Evolutionary conservation across 2,113 vertebrate genomes (phyloP).

Genomic region (Anarhynchus alexandrinus): DNA sequence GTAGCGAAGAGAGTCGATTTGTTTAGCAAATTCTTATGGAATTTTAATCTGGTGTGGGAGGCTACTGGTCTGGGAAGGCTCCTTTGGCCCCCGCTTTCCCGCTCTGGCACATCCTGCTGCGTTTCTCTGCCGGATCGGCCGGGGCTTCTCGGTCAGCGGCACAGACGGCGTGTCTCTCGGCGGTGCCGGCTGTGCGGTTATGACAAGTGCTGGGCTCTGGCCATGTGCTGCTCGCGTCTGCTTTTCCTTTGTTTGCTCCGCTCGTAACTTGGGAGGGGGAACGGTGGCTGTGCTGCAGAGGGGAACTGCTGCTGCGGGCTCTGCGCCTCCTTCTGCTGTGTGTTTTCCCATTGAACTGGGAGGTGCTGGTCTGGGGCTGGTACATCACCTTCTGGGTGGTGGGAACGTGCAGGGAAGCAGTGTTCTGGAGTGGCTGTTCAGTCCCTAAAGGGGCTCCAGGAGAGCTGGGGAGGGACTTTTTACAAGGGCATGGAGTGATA

Average conservation of each 20-base stretch:
- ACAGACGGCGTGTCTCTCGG: background rate
- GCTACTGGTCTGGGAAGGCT: slow-evolving; percentile 12
- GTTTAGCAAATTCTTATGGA: slow-evolving; percentile 25
- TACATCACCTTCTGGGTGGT: background rate
- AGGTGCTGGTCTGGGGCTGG: background rate
- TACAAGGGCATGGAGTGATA: background rate
- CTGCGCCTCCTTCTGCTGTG: background rate
- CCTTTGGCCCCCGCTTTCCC: background rate
- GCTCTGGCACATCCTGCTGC: background rate
- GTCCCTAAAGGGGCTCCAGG: background rate
- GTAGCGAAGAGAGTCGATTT: background rate
- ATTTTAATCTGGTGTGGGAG: slow-evolving; percentile 46
- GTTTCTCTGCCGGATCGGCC: background rate
- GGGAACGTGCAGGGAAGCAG: background rate
- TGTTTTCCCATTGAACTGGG: accelerated
- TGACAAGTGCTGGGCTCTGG: background rate
- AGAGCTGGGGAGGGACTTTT: background rate
- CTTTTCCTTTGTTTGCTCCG: background rate
- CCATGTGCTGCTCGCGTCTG: background rate
- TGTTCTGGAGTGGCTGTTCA: background rate
- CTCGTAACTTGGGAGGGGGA: background rate
- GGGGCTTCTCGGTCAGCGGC: background rate
- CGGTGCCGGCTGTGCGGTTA: background rate
- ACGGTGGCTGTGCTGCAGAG: background rate
- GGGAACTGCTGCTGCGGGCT: background rate